These are phyloP conservation scores for Callorhinus ursinus DNA, from an alignment of 2,113 vertebrate genomes.

Conservation along the genomic window DNA sequence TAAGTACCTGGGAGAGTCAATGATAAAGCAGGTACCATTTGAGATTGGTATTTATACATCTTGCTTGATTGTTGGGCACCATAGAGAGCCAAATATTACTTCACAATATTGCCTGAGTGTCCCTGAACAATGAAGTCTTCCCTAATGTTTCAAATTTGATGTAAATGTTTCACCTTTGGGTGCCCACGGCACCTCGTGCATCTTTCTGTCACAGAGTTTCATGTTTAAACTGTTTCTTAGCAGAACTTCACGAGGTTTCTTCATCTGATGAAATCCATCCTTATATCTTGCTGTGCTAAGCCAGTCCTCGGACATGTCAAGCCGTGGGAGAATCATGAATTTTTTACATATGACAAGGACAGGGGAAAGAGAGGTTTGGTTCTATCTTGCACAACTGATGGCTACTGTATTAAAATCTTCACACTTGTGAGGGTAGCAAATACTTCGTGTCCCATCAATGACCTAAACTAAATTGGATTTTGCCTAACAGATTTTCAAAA, in stretches of 20 bases:
- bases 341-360: not conserved
- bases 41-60: not conserved
- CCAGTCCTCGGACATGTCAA: not conserved
- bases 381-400: accelerated
- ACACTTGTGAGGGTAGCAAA: not conserved
- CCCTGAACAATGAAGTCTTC: not conserved
- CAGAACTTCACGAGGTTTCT: not conserved
- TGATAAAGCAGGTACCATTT: not conserved
- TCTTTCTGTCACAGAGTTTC: not conserved
- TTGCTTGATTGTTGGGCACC: not conserved
- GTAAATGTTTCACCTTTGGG: not conserved
- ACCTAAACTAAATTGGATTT: not conserved
- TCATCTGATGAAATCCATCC: not conserved
- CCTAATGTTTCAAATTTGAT: not conserved
- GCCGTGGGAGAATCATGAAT: not conserved
- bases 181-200: accelerated
- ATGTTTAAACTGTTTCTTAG: not conserved
- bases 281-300: not conserved
- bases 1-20: not conserved
- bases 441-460: too few relatives aligned
- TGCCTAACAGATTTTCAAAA: not conserved
- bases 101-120: not conserved
- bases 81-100: not conserved
- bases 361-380: not conserved
- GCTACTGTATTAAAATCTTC: not conserved